Evolutionary conservation across 2,113 vertebrate genomes (phyloP), one percentile per base, ranked within the genome.

Genomic region (Burhinus bistriatus): DNA sequence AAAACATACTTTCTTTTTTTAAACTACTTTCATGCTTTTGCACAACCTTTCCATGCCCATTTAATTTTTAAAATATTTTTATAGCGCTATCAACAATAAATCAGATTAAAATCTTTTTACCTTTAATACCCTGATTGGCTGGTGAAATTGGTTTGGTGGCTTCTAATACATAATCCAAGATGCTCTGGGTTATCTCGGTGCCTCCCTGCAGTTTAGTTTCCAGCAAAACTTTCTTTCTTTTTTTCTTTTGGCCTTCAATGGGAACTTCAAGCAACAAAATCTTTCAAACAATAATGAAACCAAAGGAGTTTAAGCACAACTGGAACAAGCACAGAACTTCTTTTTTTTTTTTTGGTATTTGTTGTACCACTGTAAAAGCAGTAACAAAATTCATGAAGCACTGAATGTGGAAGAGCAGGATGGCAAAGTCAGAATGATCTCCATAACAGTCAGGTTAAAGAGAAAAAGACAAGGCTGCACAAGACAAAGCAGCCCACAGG

Each of bases 171-270:
- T 99, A 99, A 97, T 99, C 99, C 98, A 99, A 95, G 96, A 99
- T 99, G 76, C 98, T 99, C 97, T 99, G 99, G 21, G 99, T 98
- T 98, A 98, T 97, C 97, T 99, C 99, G 95, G 98, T 98, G 83
- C 98, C 98, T 64, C 98, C 94, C 40, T 98, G 98, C 79, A 99
- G 98, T 98, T 99, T 99, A 71, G 99, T 99, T 86, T 99, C 98
- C 95, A 99, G 94, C 54, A 99, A 99, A 97, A 99, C 98, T 97
- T 99, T 99, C 97, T 99, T 99, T 88, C 98, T 98, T 95, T 99
- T 99, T 96, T 99, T 99, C 97, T 99, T 99, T 95, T 99, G 99
- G 65, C 99, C 99, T 97, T 99, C 99, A 94, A 99, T 98, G 80
- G 99, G 99, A 97, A 99, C 98, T 98, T 99, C 99, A 95, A 99